phyloP scores from a whole-genome alignment of 2,888 invertebrate species.

The Cataglyphis albicans region DNA sequence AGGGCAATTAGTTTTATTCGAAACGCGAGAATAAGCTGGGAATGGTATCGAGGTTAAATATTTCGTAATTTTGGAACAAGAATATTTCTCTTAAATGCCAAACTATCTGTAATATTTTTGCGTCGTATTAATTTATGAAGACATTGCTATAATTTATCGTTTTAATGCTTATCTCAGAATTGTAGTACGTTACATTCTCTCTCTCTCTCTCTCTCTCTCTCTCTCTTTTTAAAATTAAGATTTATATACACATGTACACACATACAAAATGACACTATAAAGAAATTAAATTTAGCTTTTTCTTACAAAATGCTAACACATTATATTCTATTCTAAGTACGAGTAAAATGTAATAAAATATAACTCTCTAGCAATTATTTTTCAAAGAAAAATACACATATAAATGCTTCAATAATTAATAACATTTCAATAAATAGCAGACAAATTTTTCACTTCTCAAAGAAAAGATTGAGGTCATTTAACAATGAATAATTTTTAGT shows the following conservation, averaged over 20 bases:
- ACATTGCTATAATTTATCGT: neutral
- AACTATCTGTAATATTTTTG: neutral
- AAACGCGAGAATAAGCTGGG: neutral
- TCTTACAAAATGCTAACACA: neutral
- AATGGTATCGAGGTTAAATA: conserved; percentile 4
- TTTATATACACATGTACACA: neutral
- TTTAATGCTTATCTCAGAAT: neutral
- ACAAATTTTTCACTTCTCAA: neutral
- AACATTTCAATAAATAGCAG: neutral
- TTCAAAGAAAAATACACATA: neutral
- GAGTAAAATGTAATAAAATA: neutral
- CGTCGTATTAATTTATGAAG: conserved; percentile 5
- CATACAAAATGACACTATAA: no score
- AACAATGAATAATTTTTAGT: neutral
- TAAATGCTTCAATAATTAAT: conserved; percentile 11
- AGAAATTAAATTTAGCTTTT: neutral
- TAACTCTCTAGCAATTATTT: neutral
- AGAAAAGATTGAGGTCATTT: conserved; percentile 3
- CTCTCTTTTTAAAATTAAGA: neutral
- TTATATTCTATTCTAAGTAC: neutral
- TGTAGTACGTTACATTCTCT: neutral
- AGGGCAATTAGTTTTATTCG: conserved; percentile 36
- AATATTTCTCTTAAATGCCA: conserved; percentile 5
- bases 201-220: neutral
- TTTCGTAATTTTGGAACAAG: neutral